These are phyloP conservation scores for Melanotaenia trifasciata DNA, from an alignment of 2,797 vertebrate species.

Conservation along the genomic window DNA sequence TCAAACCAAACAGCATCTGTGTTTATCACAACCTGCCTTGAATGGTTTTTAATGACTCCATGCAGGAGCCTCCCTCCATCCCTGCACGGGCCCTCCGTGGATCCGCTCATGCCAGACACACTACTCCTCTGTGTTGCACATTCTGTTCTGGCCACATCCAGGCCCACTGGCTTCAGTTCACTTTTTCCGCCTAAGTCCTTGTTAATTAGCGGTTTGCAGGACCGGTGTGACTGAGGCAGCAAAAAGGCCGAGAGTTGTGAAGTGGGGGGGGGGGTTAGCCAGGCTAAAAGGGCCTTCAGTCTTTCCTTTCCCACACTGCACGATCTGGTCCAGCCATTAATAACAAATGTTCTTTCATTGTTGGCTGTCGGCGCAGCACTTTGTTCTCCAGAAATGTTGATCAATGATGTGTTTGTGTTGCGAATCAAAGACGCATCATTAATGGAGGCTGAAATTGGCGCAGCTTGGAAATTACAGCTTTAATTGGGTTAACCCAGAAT, in stretches of 20 bases:
- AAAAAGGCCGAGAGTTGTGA: neutral
- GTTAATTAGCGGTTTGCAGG: constrained; percentile 72
- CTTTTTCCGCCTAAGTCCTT: constrained; percentile 55
- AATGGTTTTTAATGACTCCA: constrained; percentile 47
- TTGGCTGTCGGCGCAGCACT: constrained; percentile 28
- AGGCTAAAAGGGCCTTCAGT: constrained; percentile 56
- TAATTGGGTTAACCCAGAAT: constrained; percentile 66
- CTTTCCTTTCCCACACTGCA: constrained; percentile 71
- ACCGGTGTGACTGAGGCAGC: constrained; percentile 42
- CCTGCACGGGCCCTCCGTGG: constrained; percentile 28
- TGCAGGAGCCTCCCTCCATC: constrained; percentile 25
- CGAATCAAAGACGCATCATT: constrained; percentile 40
- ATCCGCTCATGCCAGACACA: constrained; percentile 43
- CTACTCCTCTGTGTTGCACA: constrained; percentile 64
- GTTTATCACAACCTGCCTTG: constrained; percentile 18
- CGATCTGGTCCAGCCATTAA: constrained; percentile 35
- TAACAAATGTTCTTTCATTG: constrained; percentile 63
- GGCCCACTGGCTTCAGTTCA: constrained; percentile 51
- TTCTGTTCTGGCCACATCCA: constrained; percentile 50
- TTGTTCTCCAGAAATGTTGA: constrained; percentile 55
- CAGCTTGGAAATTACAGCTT: constrained; percentile 31
- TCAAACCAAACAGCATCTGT: constrained; percentile 19
- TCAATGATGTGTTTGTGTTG: constrained; percentile 57
- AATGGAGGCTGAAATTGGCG: constrained; percentile 48
- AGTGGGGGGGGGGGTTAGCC: neutral